These are phyloP conservation scores for Spizella passerina DNA, from an alignment of 2,797 vertebrate species.

Conservation along the genomic window DNA sequence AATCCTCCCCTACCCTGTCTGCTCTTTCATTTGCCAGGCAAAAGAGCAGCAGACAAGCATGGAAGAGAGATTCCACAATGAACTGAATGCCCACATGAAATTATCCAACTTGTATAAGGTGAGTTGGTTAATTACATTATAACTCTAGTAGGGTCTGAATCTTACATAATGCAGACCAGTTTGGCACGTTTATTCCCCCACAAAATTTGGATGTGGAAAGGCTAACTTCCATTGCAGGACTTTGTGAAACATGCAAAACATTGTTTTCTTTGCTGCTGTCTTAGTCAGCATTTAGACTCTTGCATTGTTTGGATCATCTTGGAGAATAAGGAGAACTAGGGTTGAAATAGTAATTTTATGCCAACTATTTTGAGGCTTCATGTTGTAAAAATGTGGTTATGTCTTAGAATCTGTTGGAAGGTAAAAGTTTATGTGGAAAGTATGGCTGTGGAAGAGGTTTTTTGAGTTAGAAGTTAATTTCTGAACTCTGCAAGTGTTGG, in stretches of 20 bases:
- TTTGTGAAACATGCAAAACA: background rate
- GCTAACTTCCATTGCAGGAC: background rate
- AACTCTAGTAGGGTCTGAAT: fast-evolving
- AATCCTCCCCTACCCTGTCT: background rate
- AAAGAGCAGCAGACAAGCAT: slow-evolving; percentile 89
- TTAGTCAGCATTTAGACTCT: background rate
- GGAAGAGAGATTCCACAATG: slow-evolving; percentile 94
- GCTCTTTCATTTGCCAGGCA: slow-evolving; percentile 71
- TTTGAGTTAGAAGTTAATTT: background rate
- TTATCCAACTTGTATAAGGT: slow-evolving; percentile 96
- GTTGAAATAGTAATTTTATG: background rate
- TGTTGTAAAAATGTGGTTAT: background rate
- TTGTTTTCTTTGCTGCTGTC: background rate
- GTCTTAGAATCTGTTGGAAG: background rate
- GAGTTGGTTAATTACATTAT: background rate
- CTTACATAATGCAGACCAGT: background rate
- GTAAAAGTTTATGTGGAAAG: background rate
- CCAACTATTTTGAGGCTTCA: background rate
- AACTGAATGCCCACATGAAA: slow-evolving; percentile 94
- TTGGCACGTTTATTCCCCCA: fast-evolving
- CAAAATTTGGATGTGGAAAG: background rate
- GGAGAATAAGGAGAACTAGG: background rate
- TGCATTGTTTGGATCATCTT: background rate
- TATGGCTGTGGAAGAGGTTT: background rate
- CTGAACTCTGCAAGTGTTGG: background rate